Percentiles rank a stretch among this genome's conserved stretches.
These are phyloP conservation scores for Tyria jacobaeae DNA, from an alignment of 2,888 invertebrate genomes.

Conservation along the genomic window DNA sequence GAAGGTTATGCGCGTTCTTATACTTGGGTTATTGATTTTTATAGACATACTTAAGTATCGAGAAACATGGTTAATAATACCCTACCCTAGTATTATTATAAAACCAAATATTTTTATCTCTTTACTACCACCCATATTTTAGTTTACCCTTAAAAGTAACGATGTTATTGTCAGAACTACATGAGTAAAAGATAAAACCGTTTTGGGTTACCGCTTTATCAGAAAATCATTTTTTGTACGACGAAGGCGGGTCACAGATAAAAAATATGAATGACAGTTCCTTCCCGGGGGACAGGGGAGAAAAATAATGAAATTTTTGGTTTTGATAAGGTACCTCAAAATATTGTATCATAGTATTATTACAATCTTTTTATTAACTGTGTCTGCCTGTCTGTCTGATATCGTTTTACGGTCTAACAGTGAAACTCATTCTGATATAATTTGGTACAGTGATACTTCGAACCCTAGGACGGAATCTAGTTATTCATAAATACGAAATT, in stretches of 20 bases:
- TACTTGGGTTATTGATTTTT: too few species aligned
- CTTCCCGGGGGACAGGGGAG: conserved; percentile 37
- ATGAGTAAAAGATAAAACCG: conserved; percentile 39
- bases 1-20: too few species aligned
- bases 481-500: too few species aligned
- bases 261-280: conserved; percentile 47
- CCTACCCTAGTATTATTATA: not conserved
- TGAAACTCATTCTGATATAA: too few species aligned
- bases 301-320: conserved; percentile 19
- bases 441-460: too few species aligned
- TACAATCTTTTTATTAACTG: too few species aligned
- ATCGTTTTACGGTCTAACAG: too few species aligned
- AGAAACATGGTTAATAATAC: too few species aligned
- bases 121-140: conserved; percentile 17
- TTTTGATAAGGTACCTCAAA: conserved; percentile 13
- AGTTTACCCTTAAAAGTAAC: conserved; percentile 23
- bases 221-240: conserved; percentile 40
- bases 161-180: conserved; percentile 34
- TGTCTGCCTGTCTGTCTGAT: too few species aligned
- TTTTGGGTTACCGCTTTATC: conserved; percentile 35
- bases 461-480: too few species aligned
- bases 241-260: conserved; percentile 38
- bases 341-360: too few species aligned
- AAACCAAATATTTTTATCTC: not conserved
- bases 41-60: too few species aligned